Evolutionary conservation across 2,797 vertebrate species (phyloP), one percentile per base, ranked within the genome.

Genomic region (Octomys mimax): DNA sequence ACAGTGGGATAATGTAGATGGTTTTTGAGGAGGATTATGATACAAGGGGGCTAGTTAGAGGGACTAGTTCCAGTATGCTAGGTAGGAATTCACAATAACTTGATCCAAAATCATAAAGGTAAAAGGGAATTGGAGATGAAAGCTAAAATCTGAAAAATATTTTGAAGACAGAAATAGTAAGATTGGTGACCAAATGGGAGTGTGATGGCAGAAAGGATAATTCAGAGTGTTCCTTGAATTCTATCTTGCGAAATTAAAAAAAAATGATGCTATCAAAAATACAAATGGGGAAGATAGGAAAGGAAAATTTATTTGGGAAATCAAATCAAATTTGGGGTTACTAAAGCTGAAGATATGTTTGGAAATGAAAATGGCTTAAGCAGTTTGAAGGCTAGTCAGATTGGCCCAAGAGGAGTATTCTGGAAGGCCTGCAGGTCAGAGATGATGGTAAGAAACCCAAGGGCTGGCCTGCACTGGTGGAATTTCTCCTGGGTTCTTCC

Each of bases 71-170:
- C 57, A 83, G 21, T 82, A 86, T 70, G 93, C 26, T 75, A 86
- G 28, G 62, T 12, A 78, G 77, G 66, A 96, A 94, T 89, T 82
- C 52, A 86, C 13, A 83, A 70, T 75, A 89, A 89, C 57, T 64
- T 84, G 62, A 85, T 79, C 49, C 49, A 82, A 62, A 95, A 86
- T 90, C 31, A 95, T 33, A 61, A 73, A 91, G 57, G 2, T 66
- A 78, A 91, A 88, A 77, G 85, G 33, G 86, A 95, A 95, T 88
- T 92, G 66, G 54, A 94, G 61, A 49, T 93, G 16, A 92, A 89
- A 95, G 54, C 31, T 49, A 93, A 88, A 87, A 36, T 70, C 57
- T 91, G 49, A 83, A 66, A 89, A 96, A 90, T 33, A 95, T 82
- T 92, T 88, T 36, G 83, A 92, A 83, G 89, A 84, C n/a, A 95